These are phyloP conservation scores for Trachymyrmex cornetzi DNA, from an alignment of 1,140 invertebrate species.

Conservation along the genomic window DNA sequence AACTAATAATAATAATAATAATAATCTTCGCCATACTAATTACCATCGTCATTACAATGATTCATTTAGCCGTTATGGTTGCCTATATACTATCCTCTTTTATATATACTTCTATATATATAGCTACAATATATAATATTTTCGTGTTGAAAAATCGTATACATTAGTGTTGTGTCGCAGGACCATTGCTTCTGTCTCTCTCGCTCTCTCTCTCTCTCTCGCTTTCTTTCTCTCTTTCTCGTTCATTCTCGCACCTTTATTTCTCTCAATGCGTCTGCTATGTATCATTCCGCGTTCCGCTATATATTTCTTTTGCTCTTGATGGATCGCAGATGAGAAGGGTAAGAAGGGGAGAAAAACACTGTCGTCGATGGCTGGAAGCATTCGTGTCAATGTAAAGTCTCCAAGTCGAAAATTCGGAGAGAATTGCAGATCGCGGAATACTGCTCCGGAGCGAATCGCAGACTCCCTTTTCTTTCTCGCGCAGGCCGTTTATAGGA, in stretches of 20 bases:
- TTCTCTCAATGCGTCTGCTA: slow-evolving; percentile 45
- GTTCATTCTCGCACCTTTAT: slow-evolving; percentile 58
- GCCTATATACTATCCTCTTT: slow-evolving; percentile 84
- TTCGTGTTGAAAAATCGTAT: slow-evolving; percentile 87
- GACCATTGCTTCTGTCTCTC: slow-evolving; percentile 83
- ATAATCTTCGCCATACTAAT: slow-evolving; percentile 72
- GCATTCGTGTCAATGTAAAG: slow-evolving; percentile 60
- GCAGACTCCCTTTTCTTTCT: background rate
- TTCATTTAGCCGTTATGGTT: slow-evolving; percentile 84
- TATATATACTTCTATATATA: slow-evolving; percentile 84
- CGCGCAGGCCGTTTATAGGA: background rate
- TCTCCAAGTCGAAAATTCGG: background rate
- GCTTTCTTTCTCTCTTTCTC: slow-evolving; percentile 63
- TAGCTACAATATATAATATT: slow-evolving; percentile 87
- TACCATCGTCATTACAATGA: slow-evolving; percentile 84
- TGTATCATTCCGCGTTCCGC: slow-evolving; percentile 50
- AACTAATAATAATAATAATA: slow-evolving; percentile 77
- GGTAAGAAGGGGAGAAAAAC: slow-evolving; percentile 38
- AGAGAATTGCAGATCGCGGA: slow-evolving; percentile 15
- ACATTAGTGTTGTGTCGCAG: slow-evolving; percentile 86
- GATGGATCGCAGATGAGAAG: slow-evolving; percentile 64
- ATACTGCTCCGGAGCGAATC: background rate
- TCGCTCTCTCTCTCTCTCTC: slow-evolving; percentile 72
- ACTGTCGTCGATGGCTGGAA: slow-evolving; percentile 64
- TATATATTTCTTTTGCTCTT: slow-evolving; percentile 59